Evolutionary conservation across 2,888 invertebrate species (phyloP), one percentile per base, ranked within the genome.

Genomic region (Heteropelma amictum): DNA sequence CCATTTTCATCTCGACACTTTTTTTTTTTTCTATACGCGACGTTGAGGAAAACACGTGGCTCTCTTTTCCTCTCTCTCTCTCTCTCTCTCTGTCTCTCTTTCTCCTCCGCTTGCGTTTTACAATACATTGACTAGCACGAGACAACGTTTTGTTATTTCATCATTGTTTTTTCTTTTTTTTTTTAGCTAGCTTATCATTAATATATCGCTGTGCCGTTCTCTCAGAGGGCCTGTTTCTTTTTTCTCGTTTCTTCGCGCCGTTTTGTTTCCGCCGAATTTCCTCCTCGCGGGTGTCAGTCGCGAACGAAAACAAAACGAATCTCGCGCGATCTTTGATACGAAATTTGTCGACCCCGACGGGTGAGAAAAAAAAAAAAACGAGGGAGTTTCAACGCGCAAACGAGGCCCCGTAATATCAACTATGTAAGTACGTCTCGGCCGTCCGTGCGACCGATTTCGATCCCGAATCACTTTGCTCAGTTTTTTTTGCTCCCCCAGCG

Each of bases 391-490:
- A 10, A 49, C 30, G 3, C 14, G 23, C 21, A 19, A 40, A 40
- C 60, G 54, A 47, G 49, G 49, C 69, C 69, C 23, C 45, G 38
- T 69, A 70, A 74, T 78, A 77, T 79, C 75, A 69, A 71, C 76
- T 76, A 75, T 14, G 17, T 79, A 79, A 78, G 79, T 79, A 78
- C 77, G 77, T 65, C 51, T 73, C 68, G 67, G 73, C 76, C 74
- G 76, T 56, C 56, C 51, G 51, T 30, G 51, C 51, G 58, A 51
- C 58, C 69, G 53, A 61, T n/a, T n/a, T n/a, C n/a, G n/a, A n/a
- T n/a, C n/a, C n/a, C n/a, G n/a, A n/a, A n/a, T n/a, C n/a, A n/a
- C n/a, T n/a, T n/a, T n/a, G 51, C 33, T 61, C 61, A 35, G 8
- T 10, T 17, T 17, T 14, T 19, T 35, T 21, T 14, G 8, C 35